phyloP scores from a whole-genome alignment of 23 tunicate genomes.

The Halocynthia roretzi region DNA sequence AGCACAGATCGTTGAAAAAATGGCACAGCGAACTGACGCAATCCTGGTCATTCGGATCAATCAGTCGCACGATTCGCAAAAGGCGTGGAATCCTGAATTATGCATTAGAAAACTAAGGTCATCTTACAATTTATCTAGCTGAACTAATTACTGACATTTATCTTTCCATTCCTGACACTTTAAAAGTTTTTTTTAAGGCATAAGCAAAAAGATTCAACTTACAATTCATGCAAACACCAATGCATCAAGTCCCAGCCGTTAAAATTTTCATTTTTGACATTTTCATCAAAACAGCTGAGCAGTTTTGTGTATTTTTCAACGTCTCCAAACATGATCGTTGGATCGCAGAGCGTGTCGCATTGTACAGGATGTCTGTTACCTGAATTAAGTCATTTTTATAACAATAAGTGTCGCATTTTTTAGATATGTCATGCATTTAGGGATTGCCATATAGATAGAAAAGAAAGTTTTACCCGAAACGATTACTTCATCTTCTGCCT shows the following conservation, averaged over 20 bases:
- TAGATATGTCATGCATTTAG: too few species aligned
- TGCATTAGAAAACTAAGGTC: too few species aligned
- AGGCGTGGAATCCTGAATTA: conserved; percentile 35
- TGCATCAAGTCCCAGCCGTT: conserved; percentile 13
- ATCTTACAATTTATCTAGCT: too few species aligned
- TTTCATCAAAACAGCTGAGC: conserved; percentile 11
- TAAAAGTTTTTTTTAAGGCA: too few species aligned
- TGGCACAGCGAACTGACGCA: conserved; percentile 7
- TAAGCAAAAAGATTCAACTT: background rate
- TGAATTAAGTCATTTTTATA: too few species aligned
- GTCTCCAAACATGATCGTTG: conserved; percentile 22
- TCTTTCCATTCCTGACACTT: too few species aligned
- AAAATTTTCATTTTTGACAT: background rate
- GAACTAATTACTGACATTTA: too few species aligned
- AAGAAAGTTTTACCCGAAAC: too few species aligned
- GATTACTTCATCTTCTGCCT: too few species aligned
- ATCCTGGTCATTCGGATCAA: conserved; percentile 15
- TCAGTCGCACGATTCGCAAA: conserved; percentile 4
- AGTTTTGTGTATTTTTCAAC: background rate
- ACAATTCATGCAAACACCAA: conserved; percentile 44
- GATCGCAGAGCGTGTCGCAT: conserved; percentile 1
- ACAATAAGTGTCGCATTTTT: too few species aligned
- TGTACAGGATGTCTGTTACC: too few species aligned
- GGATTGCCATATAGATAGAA: too few species aligned
- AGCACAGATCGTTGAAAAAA: conserved; percentile 9